A percentile compares a stretch with the other conserved stretches of the same genome.
phyloP scores from a whole-genome alignment of 1,140 invertebrate species.

The Zaprionus camerounensis region DNA sequence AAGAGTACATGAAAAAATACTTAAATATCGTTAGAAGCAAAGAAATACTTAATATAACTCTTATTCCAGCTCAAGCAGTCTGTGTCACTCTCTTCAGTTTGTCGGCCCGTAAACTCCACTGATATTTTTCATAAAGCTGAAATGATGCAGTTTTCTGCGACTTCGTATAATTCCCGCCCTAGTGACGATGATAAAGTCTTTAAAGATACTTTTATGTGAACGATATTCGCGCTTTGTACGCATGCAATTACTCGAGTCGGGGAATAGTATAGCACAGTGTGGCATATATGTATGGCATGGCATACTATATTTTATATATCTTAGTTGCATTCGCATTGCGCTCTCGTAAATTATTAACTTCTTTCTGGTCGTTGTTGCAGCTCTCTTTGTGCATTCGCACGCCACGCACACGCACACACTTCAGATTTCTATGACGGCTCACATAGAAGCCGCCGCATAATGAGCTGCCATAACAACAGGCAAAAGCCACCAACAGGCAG shows the following conservation, averaged over 20 bases:
- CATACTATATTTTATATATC: not conserved
- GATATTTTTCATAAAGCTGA: no score
- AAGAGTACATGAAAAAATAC: not conserved
- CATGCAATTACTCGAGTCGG: not conserved
- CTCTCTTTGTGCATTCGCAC: constrained; percentile 30
- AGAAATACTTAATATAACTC: not conserved
- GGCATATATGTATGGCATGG: not conserved
- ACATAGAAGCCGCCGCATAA: constrained; percentile 67
- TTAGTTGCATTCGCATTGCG: constrained; percentile 12
- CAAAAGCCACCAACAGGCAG: constrained; percentile 53
- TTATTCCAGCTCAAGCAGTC: no score
- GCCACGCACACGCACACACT: constrained; percentile 22
- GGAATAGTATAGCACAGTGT: not conserved
- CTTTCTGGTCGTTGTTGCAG: constrained; percentile 19
- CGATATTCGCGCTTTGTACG: not conserved
- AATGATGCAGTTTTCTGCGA: no score
- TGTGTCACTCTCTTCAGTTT: no score
- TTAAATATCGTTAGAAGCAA: not conserved
- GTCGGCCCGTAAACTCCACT: no score
- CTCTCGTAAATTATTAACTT: constrained; percentile 45
- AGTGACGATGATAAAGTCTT: no score
- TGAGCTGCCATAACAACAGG: constrained; percentile 66
- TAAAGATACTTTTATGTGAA: not conserved
- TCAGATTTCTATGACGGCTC: constrained; percentile 58
- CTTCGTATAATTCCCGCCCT: no score